These are phyloP conservation scores for Eulemur mongoz DNA, from an alignment of 2,797 vertebrate genomes.

Conservation along the genomic window DNA sequence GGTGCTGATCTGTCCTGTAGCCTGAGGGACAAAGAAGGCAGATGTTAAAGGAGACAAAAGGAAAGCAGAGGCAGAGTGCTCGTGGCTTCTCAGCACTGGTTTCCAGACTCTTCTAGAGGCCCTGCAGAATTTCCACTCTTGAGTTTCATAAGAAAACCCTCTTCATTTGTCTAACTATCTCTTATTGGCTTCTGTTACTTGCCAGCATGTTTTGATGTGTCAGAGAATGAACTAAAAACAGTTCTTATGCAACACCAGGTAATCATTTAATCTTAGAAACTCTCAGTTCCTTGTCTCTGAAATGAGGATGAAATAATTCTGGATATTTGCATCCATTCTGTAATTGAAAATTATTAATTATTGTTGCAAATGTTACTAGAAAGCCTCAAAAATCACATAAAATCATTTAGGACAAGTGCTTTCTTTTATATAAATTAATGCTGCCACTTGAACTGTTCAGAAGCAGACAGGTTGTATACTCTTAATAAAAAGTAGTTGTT, in stretches of 20 bases:
- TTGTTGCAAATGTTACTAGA: background rate
- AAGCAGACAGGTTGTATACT: slow-evolving; percentile 5
- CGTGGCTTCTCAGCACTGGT: background rate
- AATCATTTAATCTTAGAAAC: background rate
- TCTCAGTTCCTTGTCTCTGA: background rate
- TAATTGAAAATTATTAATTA: slow-evolving; percentile 2
- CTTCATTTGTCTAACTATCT: background rate
- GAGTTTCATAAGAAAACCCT: background rate
- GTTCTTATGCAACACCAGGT: background rate
- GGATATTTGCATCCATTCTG: background rate
- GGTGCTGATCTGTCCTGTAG: background rate
- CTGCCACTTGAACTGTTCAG: background rate
- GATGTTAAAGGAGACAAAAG: background rate
- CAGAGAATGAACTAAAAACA: background rate
- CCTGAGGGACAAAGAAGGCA: background rate
- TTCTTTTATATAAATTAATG: background rate
- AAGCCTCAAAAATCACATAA: background rate
- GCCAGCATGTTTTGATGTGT: background rate
- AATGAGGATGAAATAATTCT: background rate
- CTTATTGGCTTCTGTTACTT: background rate
- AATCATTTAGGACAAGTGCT: background rate
- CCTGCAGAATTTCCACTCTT: background rate
- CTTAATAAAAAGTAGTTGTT: slow-evolving; percentile 36
- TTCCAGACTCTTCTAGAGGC: background rate
- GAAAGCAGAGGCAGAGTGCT: background rate